Conservation (phyloP, 2,888 invertebrate genomes). For the Ectemnius continuus region DNA sequence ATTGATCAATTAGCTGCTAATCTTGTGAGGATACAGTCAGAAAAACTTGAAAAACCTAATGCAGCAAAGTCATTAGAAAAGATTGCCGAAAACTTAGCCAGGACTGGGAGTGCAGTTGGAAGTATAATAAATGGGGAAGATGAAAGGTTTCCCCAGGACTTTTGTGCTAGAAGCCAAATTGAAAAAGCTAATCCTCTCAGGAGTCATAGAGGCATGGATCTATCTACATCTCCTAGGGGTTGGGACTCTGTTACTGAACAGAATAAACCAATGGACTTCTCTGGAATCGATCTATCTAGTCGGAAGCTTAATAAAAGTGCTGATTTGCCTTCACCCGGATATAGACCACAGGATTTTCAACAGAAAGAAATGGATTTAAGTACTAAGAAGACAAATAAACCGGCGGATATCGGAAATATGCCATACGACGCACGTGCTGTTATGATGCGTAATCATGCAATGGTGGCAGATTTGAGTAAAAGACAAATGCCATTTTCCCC, state of each 20-base stretch:
- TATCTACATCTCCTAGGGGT: conserved; percentile 70
- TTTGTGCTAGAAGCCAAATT: conserved; percentile 51
- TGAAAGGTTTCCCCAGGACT: conserved; percentile 60
- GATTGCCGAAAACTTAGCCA: conserved; percentile 75
- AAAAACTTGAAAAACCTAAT: conserved; percentile 69
- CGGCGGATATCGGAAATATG: conserved; percentile 60
- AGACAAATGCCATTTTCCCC: conserved; percentile 69
- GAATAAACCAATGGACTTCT: conserved; percentile 71
- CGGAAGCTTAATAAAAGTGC: conserved; percentile 65
- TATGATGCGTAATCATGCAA: conserved; percentile 72
- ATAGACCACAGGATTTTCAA: conserved; percentile 70
- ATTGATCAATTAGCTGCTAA: conserved; percentile 75
- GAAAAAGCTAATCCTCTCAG: conserved; percentile 52
- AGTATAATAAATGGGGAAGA: conserved; percentile 62
- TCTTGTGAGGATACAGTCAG: conserved; percentile 71
- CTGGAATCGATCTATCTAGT: conserved; percentile 75
- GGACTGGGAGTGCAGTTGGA: conserved; percentile 64
- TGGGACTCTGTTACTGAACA: conserved; percentile 70
- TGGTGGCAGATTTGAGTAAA: conserved; percentile 75
- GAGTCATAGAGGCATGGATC: conserved; percentile 70
- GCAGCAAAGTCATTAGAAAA: conserved; percentile 72
- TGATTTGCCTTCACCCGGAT: conserved; percentile 60
- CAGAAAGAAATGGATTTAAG: conserved; percentile 75
- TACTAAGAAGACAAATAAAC: conserved; percentile 69
- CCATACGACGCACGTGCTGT: conserved; percentile 70